Base-by-base conservation (phyloP, 2,888 invertebrate species). In the Antheraea assamensis region DNA sequence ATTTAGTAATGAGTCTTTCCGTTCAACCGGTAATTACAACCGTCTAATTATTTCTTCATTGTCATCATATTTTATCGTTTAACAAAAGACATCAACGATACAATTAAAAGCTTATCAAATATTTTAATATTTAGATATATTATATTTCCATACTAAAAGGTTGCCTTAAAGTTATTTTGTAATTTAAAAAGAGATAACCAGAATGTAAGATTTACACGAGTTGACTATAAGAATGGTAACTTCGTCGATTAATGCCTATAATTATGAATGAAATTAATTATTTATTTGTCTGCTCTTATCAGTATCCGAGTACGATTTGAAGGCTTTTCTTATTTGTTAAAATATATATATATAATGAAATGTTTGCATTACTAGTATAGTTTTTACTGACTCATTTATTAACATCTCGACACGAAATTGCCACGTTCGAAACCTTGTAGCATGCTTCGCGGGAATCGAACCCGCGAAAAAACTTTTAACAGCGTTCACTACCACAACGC, bases 31-130 rank as follows among this genome's bases (percentile, higher is more conserved):
- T 24, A 10, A 24, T 55, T n/a, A 55, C 4, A 61, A 27, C 3
- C 2, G 27, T 61, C 3, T 61, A 52, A 49, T n/a, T 30, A 31
- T 66, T 72, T 61, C 1, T 55, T 70, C 61, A 73, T 64, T 71
- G 31, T 64, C 17, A 71, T 52, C 66, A 64, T 66, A 66, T 52
- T 71, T 71, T 66, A 73, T 71, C 27, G 47, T 74, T 81, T 79
- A 77, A 82, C 75, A 89, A 88, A 89, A 89, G 89, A 89, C 87
- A 86, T 89, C 88, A 89, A 89, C 89, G 89, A 82, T 79, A 78
- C 76, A 74, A 71, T 70, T 74, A 42, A 72, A 70, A 17, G 17
- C 27, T 64, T 64, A 64, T 30, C 61, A 58, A 8, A 58, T n/a
- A n/a, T 24, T 13, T n/a, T 10, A 2, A 30, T 64, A 13, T 24